phyloP scores from a whole-genome alignment of 1,140 invertebrate genomes.

The Eumaeus atala region DNA sequence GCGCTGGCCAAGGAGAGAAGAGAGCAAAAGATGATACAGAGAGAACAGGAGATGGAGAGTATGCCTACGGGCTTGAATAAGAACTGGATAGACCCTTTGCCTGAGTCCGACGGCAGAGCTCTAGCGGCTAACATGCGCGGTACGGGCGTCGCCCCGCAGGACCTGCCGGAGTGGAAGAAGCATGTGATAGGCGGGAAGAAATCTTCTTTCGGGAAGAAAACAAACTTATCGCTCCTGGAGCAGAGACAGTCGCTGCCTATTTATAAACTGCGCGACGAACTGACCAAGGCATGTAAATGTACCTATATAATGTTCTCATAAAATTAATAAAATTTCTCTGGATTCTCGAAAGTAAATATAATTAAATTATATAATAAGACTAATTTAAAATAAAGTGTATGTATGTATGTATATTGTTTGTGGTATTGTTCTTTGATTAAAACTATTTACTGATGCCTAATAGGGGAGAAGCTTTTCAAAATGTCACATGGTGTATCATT shows the following conservation, averaged over 20 bases:
- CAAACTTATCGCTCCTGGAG: constrained; percentile 95
- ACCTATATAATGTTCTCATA: no score
- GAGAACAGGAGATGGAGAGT: constrained; percentile 93
- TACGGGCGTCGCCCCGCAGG: constrained; percentile 86
- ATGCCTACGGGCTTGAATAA: constrained; percentile 89
- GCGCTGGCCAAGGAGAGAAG: constrained; percentile 97
- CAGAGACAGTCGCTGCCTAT: constrained; percentile 97
- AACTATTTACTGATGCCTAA: no score
- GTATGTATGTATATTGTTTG: no score
- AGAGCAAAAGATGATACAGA: constrained; percentile 93
- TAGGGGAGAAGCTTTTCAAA: no score
- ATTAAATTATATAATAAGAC: no score
- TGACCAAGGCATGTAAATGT: constrained; percentile 84
- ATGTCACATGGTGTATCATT: no score
- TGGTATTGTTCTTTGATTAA: no score
- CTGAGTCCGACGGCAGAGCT: constrained; percentile 83
- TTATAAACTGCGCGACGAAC: constrained; percentile 95
- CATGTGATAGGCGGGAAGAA: constrained; percentile 98
- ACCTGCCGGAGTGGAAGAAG: constrained; percentile 99
- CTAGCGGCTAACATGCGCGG: constrained; percentile 87
- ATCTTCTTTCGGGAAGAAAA: constrained; percentile 98
- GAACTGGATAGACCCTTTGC: constrained; percentile 97
- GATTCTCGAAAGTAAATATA: no score
- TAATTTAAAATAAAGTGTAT: no score
- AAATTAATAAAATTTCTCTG: no score